phyloP scores from a whole-genome alignment of 2,797 vertebrate species.

The Anguilla anguilla region DNA sequence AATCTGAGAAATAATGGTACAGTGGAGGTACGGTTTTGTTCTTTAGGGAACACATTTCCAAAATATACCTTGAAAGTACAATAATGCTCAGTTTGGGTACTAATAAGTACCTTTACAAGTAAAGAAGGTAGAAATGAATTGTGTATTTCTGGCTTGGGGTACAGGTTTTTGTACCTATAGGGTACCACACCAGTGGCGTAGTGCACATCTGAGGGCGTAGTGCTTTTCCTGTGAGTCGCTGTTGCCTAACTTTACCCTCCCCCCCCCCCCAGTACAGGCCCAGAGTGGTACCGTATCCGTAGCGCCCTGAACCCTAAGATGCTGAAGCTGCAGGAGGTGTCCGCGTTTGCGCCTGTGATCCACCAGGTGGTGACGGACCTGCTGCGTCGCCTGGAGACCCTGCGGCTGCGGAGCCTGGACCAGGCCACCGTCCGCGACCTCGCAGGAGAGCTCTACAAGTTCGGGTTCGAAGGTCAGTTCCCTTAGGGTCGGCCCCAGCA shows the following conservation, averaged over 20 bases:
- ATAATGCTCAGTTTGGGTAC: too few species aligned
- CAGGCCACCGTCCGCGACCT: conserved; percentile 59
- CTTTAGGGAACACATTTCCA: too few species aligned
- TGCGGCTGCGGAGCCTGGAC: conserved; percentile 64
- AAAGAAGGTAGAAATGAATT: too few species aligned
- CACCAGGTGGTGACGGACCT: conserved; percentile 72
- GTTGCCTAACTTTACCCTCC: background rate
- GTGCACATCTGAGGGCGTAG: too few species aligned
- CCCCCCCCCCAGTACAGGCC: conserved; percentile 57
- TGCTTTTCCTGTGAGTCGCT: background rate
- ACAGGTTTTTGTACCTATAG: too few species aligned
- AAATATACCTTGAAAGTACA: too few species aligned
- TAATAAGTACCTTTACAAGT: too few species aligned
- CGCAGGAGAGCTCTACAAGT: conserved; percentile 73
- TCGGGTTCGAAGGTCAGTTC: conserved; percentile 76
- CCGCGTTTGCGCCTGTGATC: conserved; percentile 59
- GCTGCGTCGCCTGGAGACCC: conserved; percentile 62
- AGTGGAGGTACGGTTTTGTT: too few species aligned
- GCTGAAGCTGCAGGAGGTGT: conserved; percentile 67
- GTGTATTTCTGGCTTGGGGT: too few species aligned
- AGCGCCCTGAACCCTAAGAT: conserved; percentile 74
- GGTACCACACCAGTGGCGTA: too few species aligned
- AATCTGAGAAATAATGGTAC: too few species aligned
- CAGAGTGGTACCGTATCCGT: conserved; percentile 69
- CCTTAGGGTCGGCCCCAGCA: background rate